Evolutionary conservation across 2,113 vertebrate species (phyloP).

Genomic region (Phalacrocorax pelagicus): DNA sequence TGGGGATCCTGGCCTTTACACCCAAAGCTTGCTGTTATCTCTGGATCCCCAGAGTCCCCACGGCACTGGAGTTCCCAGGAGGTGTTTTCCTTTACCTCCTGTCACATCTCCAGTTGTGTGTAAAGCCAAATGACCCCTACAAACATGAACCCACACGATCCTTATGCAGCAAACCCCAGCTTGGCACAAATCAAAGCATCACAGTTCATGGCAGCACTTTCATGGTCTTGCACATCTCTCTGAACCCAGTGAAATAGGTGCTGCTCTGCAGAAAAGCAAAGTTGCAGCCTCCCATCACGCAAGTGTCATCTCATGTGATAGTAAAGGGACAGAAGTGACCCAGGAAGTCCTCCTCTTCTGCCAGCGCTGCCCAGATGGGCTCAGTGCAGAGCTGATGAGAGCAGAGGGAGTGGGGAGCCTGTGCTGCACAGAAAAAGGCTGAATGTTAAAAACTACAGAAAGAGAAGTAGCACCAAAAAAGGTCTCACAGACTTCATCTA

Average conservation of each 20-base stretch:
- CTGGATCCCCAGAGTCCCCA: background rate
- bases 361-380: background rate
- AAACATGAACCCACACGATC: no score
- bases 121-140: background rate
- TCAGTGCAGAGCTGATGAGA: background rate
- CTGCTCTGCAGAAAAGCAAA: background rate
- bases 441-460: background rate
- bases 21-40: background rate
- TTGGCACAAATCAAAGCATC: background rate
- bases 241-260: background rate
- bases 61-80: background rate
- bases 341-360: background rate
- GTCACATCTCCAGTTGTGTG: background rate
- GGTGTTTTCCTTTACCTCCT: background rate
- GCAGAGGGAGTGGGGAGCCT: background rate
- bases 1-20: background rate
- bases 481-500: background rate
- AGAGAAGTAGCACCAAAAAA: background rate
- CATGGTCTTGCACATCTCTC: background rate
- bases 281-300: background rate
- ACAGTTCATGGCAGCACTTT: background rate
- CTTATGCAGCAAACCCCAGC: background rate
- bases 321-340: background rate
- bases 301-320: background rate
- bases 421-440: fast-evolving